These are phyloP conservation scores for Radopholus similis DNA, from an alignment of 1,140 invertebrate genomes.

Conservation along the genomic window DNA sequence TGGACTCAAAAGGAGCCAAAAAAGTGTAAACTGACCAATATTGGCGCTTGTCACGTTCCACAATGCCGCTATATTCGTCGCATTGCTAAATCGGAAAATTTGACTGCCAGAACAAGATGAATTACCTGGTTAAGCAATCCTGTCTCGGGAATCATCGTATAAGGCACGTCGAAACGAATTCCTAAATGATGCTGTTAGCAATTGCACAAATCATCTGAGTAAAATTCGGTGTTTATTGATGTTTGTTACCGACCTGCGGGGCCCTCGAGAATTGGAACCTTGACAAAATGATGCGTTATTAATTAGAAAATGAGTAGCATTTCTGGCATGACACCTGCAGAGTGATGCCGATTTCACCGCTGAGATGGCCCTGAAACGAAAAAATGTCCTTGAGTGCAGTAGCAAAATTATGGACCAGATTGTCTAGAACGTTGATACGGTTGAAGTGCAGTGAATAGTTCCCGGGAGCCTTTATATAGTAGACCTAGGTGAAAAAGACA, in stretches of 20 bases:
- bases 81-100: too few relatives aligned
- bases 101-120: too few relatives aligned
- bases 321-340: conserved; percentile 34
- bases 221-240: too few relatives aligned
- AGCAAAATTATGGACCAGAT: conserved; percentile 31
- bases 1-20: too few relatives aligned
- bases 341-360: conserved; percentile 57
- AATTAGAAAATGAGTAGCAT: not conserved
- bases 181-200: conserved; percentile 25
- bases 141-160: conserved; percentile 59
- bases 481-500: conserved; percentile 20
- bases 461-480: conserved; percentile 56
- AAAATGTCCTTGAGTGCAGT: not conserved
- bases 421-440: conserved; percentile 51
- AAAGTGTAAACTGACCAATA: conserved; percentile 48
- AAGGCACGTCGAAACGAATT: conserved; percentile 58
- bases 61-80: conserved; percentile 54
- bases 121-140: conserved; percentile 56
- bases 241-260: conserved; percentile 34
- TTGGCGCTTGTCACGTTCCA: conserved; percentile 57
- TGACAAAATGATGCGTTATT: not conserved
- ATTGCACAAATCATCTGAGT: conserved; percentile 6
- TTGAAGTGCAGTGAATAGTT: conserved; percentile 57
- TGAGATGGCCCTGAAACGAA: conserved; percentile 40
- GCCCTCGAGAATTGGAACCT: conserved; percentile 53